phyloP scores from a whole-genome alignment of 2,113 vertebrate genomes.

The Pampusana beccarii region DNA sequence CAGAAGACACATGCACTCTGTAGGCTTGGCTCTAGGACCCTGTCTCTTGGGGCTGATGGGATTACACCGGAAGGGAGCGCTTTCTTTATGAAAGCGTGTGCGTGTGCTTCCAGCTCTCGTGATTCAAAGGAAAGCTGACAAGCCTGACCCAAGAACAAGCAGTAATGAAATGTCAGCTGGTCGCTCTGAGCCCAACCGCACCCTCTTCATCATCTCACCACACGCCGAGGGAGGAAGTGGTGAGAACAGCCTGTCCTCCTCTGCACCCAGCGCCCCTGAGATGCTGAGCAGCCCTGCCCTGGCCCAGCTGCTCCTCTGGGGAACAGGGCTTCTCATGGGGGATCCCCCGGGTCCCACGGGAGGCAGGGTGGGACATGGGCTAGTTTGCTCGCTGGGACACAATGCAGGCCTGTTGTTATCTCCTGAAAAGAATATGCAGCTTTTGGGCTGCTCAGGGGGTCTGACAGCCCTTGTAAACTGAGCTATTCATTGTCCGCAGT shows the following conservation, averaged over 20 bases:
- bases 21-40: neutral
- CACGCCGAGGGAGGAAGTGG: neutral
- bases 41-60: neutral
- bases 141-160: neutral
- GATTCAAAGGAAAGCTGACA: neutral
- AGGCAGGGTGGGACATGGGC: too few relatives aligned
- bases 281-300: neutral
- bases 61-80: neutral
- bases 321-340: accelerated
- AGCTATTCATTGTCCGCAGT: neutral
- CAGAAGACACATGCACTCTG: neutral
- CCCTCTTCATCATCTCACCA: neutral
- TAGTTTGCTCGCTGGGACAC: neutral
- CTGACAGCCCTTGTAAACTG: neutral
- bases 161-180: neutral
- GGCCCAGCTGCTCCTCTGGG: accelerated
- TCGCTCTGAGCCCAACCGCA: neutral
- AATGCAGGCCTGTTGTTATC: accelerated
- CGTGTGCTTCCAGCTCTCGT: neutral
- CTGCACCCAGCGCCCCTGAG: accelerated
- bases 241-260: neutral
- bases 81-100: accelerated
- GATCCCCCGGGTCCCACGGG: accelerated
- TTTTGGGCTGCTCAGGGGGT: neutral
- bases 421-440: neutral